These are phyloP conservation scores for Lycocerus yunnanus DNA, from an alignment of 2,888 invertebrate genomes.

Conservation along the genomic window DNA sequence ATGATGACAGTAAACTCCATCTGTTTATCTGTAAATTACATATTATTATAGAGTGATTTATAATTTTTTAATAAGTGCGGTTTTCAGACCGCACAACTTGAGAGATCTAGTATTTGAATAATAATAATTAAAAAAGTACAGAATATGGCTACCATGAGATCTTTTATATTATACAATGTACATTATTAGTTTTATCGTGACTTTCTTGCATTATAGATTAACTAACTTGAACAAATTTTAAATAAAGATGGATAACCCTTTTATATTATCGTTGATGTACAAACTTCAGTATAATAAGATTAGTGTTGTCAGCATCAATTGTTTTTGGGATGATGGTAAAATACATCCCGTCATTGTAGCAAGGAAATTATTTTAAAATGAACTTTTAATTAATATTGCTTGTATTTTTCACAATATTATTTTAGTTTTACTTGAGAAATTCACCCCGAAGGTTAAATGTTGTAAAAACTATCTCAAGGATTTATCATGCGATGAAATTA, in stretches of 20 bases:
- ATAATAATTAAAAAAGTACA: too few species aligned
- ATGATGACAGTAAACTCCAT: too few species aligned
- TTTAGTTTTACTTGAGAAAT: neutral
- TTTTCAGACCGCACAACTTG: too few species aligned
- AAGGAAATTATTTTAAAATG: constrained; percentile 7
- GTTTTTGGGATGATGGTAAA: constrained; percentile 9
- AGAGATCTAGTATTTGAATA: too few species aligned
- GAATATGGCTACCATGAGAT: too few species aligned
- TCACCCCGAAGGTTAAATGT: neutral
- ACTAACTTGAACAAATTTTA: neutral
- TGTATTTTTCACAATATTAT: neutral
- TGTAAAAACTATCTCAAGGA: neutral
- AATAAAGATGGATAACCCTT: constrained; percentile 4
- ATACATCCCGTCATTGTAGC: constrained; percentile 8
- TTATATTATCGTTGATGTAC: constrained; percentile 5
- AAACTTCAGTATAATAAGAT: constrained; percentile 9
- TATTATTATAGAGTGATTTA: too few species aligned
- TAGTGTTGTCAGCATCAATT: constrained; percentile 17
- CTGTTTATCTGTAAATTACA: too few species aligned
- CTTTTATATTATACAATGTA: too few species aligned
- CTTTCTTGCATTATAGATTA: neutral
- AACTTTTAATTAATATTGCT: constrained; percentile 4
- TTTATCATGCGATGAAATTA: neutral
- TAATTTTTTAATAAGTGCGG: too few species aligned
- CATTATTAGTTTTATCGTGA: neutral